phyloP scores from a whole-genome alignment of 1,140 invertebrate genomes.

The Batillaria attramentaria region DNA sequence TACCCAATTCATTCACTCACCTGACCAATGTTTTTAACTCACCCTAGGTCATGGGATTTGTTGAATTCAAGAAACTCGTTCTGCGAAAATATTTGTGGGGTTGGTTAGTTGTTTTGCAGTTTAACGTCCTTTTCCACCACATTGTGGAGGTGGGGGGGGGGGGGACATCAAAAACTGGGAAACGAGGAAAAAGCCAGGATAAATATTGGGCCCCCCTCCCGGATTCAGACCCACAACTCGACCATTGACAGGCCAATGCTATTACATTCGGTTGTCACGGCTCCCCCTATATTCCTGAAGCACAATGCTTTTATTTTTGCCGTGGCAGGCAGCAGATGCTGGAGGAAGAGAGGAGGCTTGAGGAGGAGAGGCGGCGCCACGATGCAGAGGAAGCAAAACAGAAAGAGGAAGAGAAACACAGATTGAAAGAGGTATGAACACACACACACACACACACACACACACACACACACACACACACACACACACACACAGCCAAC shows the following conservation, averaged over 20 bases:
- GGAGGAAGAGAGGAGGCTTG: conserved; percentile 48
- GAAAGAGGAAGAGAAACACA: conserved; percentile 48
- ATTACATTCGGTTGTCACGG: background rate
- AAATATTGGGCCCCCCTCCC: background rate
- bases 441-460: too few relatives aligned
- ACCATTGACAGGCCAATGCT: background rate
- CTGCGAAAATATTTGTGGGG: too few relatives aligned
- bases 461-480: too few relatives aligned
- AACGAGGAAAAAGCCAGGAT: too few relatives aligned
- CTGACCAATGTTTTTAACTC: background rate
- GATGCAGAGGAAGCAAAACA: conserved; percentile 49
- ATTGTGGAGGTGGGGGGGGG: background rate
- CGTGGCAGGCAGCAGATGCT: conserved; percentile 43
- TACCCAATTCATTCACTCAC: background rate
- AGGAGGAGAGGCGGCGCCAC: conserved; percentile 43
- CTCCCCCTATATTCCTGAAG: background rate
- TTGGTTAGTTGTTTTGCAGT: too few relatives aligned
- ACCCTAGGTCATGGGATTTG: too few relatives aligned
- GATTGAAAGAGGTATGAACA: conserved; percentile 48
- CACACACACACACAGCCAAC: too few relatives aligned
- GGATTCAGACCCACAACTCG: background rate
- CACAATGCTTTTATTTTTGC: background rate
- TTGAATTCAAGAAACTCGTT: too few relatives aligned
- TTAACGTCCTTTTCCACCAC: too few relatives aligned
- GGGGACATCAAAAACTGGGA: background rate